Conservation (phyloP, 2,113 vertebrate genomes). For the Lagopus leucura region DNA sequence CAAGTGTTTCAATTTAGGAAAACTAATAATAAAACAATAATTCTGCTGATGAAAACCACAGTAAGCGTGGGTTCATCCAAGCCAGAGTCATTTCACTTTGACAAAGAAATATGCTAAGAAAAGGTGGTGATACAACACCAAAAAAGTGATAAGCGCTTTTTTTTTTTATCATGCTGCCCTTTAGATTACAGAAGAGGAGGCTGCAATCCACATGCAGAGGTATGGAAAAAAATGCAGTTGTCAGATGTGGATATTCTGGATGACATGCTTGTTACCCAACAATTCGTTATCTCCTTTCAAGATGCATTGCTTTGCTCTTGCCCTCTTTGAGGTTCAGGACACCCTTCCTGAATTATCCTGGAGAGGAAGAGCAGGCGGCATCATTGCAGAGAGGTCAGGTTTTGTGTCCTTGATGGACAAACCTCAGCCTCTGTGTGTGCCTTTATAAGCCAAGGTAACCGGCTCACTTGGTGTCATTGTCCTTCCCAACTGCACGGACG, state of each 20-base stretch:
- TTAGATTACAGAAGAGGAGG: neutral
- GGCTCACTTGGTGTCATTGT: fast-evolving
- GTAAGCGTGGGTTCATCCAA: fast-evolving
- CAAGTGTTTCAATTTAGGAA: neutral
- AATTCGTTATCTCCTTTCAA: neutral
- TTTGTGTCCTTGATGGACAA: neutral
- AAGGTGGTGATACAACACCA: no score
- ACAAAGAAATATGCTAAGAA: neutral
- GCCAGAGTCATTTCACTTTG: neutral
- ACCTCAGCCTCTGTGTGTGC: neutral
- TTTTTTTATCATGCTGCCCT: neutral
- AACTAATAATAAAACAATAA: neutral
- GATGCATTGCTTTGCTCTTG: neutral
- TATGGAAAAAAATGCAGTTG: neutral
- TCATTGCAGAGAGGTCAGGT: neutral
- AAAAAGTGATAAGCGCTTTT: neutral
- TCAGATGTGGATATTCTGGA: neutral
- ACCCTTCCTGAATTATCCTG: neutral
- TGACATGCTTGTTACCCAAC: fast-evolving
- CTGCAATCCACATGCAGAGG: neutral
- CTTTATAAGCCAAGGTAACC: neutral
- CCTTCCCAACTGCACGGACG: fast-evolving
- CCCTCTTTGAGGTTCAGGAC: neutral
- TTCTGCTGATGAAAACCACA: neutral
- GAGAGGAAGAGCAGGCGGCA: neutral